Base-by-base conservation (phyloP, 2,888 invertebrate genomes). In the Aspidiotus rigidus region DNA sequence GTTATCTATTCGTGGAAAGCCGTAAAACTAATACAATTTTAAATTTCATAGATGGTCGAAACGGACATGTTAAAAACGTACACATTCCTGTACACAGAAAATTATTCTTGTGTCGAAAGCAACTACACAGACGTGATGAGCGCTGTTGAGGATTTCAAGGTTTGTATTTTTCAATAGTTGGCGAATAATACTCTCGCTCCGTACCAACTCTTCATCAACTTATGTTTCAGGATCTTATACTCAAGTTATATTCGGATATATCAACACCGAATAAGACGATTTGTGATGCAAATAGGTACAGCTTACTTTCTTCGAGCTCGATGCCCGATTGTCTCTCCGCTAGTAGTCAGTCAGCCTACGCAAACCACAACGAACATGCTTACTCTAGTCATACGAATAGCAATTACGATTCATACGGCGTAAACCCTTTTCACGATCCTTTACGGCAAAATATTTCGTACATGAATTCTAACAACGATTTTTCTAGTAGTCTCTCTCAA, bases 1-100 rank as follows among this genome's bases (percentile, higher is more conserved):
- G 44, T 3, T 8, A 54, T 53, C n/a, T 2, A 40, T 28, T 62
- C 13, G 13, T 13, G 9, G 7, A 54, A 17, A 17, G 0, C 15
- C 54, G 11, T 13, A 28, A 10, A 39, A 10, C 1, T 6, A 17
- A 11, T 39, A 9, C 10, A 8, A 11, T 39, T 56, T 56, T 42
- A 16, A 6, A 9, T 8, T 2, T 6, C 42, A 39, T 8, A 66
- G 66, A 56, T 66, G 66, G 44, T 66, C 10, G 66, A 66, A 44
- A 66, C 41, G 7, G 66, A 57, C 13, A 44, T 66, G 7, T 28
- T 66, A 17, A 66, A 57, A 44, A 57, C 66, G 9, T 66, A 40
- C n/a, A 66, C 66, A 7, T 66, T 66, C 40, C 39, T 66, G 11
- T 66, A 66, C 16, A 57, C 66, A 9, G 66, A 66, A 39, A 57